Evolutionary conservation across 2,888 invertebrate genomes (phyloP), one percentile per base, ranked within the genome.

Genomic region (Allacma fusca): DNA sequence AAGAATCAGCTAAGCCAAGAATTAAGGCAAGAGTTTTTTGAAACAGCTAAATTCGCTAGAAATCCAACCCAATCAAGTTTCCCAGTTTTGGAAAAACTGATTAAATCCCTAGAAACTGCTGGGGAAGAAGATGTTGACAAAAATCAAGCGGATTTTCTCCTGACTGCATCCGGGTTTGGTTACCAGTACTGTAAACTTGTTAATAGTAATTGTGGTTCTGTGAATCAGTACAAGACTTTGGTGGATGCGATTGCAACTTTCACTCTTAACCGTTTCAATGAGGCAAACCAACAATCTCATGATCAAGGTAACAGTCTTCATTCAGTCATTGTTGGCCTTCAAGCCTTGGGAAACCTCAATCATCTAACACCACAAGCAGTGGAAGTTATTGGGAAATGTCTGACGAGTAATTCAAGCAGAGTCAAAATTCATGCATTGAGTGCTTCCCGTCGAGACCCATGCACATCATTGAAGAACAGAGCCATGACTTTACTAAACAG

Each of bases 301-400:
- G 40, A 71, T 26, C 59, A 69, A 13, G 43, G 69, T 29, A 29
- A n/a, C n/a, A n/a, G n/a, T n/a, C n/a, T 50, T 0, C 59, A 72
- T 19, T 64, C 70, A 2, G 43, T 70, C 7, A 68, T 79, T 21
- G 59, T 77, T 12, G 80, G 78, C 19, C 65, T 81, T 1, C 78
- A 80, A 26, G 78, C 80, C 2, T 64, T 83, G 21, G 82, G 83
- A 71, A 82, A 83, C 75, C 34, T 83, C 5, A 73, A 80, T 21
- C 7, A 34, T 24, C 67, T 83, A 28, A 79, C 82, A 12, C 40
- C 59, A 13, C 40, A 70, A 24, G 76, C 80, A 24, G 81, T 82
- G 5, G 29, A 24, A 0, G 62, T 43, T 13, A 72, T 82, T 13
- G 34, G 64, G 12, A 65, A 76, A 13, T 77, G 78, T 70, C 28